Evolutionary conservation across 2,113 vertebrate species (phyloP).

Genomic region (Eira barbara): DNA sequence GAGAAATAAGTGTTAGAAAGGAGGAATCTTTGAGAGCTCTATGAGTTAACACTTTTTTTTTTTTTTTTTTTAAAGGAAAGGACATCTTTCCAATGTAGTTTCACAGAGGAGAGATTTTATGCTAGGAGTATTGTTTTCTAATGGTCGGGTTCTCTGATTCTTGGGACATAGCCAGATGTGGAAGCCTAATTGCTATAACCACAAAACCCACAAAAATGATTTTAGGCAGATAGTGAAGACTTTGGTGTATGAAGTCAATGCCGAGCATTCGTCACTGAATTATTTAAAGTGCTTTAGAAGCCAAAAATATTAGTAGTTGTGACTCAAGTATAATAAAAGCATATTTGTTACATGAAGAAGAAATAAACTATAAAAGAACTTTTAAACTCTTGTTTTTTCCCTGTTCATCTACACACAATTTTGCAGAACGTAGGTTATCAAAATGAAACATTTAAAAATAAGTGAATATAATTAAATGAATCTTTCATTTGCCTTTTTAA

Average conservation of each 20-base stretch:
- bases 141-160: not conserved
- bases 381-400: not conserved
- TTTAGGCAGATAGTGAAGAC: constrained; percentile 23
- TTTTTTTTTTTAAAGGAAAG: not conserved
- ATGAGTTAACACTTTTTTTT: not conserved
- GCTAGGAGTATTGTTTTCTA: not conserved
- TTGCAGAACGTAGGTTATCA: constrained; percentile 40
- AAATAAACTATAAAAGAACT: not conserved
- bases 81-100: not conserved
- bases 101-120: not conserved
- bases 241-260: constrained; percentile 43
- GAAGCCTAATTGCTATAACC: constrained; percentile 54
- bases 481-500: constrained; percentile 62
- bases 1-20: not conserved
- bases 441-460: constrained; percentile 57
- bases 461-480: constrained; percentile 59
- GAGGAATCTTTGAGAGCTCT: not conserved
- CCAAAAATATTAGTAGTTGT: constrained; percentile 24
- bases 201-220: constrained; percentile 55
- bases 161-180: not conserved
- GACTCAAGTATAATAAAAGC: constrained; percentile 7
- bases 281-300: not conserved
- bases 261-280: constrained; percentile 33
- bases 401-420: not conserved
- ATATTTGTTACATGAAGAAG: not conserved